A percentile compares a stretch with the other conserved stretches of the same genome.
These are phyloP conservation scores for Salticus scenicus DNA, from an alignment of 2,888 invertebrate species.

Conservation along the genomic window DNA sequence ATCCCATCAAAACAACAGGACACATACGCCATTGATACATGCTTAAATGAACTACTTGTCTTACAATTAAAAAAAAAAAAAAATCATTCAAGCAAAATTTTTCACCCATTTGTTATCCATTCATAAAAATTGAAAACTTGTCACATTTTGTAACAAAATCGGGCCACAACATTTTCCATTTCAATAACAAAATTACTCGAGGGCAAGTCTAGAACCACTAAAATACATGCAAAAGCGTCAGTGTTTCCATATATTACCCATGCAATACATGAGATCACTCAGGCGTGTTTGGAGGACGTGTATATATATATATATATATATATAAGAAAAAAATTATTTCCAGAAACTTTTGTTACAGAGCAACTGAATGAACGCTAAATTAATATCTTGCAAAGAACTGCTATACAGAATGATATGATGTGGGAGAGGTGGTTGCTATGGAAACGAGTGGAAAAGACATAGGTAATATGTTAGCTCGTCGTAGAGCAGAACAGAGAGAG, in stretches of 20 bases:
- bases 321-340: neutral
- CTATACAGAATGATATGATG: conserved; percentile 6
- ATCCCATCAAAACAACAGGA: too few species aligned
- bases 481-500: neutral
- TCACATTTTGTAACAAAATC: conserved; percentile 1
- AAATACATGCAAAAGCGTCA: neutral
- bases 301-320: neutral
- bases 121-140: neutral
- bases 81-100: neutral
- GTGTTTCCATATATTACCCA: neutral
- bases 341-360: conserved; percentile 3
- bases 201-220: neutral
- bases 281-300: neutral
- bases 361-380: neutral
- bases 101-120: neutral
- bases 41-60: too few species aligned
- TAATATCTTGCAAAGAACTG: neutral
- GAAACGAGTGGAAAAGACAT: conserved; percentile 13
- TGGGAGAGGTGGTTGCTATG: conserved; percentile 12
- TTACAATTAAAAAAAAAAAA: too few species aligned
- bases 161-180: neutral
- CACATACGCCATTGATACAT: too few species aligned
- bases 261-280: neutral
- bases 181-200: neutral
- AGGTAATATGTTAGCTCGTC: conserved; percentile 30